Evolutionary conservation across 2,797 vertebrate genomes (phyloP), one percentile per base, ranked within the genome.

Genomic region (Ficedula albicollis): DNA sequence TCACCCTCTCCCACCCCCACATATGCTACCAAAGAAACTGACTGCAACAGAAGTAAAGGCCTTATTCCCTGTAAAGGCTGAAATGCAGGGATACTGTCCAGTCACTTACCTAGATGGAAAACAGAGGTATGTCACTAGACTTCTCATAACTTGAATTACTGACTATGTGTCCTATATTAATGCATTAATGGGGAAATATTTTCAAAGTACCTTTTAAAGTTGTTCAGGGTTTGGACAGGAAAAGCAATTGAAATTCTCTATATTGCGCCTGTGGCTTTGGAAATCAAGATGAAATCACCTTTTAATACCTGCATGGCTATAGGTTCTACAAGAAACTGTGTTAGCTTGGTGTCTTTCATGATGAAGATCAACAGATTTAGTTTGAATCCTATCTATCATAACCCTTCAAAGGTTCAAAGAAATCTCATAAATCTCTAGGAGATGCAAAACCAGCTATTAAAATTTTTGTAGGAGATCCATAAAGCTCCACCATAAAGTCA

Each of bases 31-130:
- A 63, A 97, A 91, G 94, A 99, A 96, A 80, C 94, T 99, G 86
- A 98, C 97, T 1, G 95, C 88, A 9, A 95, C 95, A 74, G 98
- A 99, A 94, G 97, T 99, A 89, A 99, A 98, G 95, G 97, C 97
- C 62, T 98, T 83, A 74, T 99, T 99, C 95, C 99, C 99, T 59
- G 95, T 97, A 89, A 98, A 98, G 72, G 98, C 98, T 34, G 99
- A 99, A 97, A 98, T 99, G 98, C 98, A 98, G 85, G 99, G 99
- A 67, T 99, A 98, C 96, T 99, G 99, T 89, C 98, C 99, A 7
- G 99, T 99, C 94, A 99, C 99, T 67, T 99, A 99, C 89, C 93
- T 98, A 90, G 98, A 99, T 41, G 99, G 99, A 81, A 98, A 98
- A 25, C 98, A 98, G 93, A 99, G 99, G 99, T 99, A 98, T 41